Evolutionary conservation across 2,113 vertebrate species (phyloP), one percentile per base, ranked within the genome.

Genomic region (Fregetta grallaria): DNA sequence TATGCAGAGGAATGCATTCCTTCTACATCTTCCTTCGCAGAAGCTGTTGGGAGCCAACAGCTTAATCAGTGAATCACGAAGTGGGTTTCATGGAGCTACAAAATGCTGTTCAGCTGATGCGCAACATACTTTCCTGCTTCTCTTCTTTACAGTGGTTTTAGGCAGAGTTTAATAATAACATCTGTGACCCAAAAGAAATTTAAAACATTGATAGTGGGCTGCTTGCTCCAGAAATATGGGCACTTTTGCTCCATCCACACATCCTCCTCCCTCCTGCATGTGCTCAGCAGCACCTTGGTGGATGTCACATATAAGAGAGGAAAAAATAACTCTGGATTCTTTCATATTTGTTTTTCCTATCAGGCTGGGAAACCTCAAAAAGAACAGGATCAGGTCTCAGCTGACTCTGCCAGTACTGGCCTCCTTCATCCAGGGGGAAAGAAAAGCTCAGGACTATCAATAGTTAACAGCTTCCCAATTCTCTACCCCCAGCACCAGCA

Each of bases 71-170:
- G 52, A 84, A 71, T 74, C 70, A 81, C 42, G 34, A 84, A 52
- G 65, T 19, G 5, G 29, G 25, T 84, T 92, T 89, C 44, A 47
- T 1, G 4, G 29, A 92, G 29, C 29, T 86, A 91, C 29, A 75
- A 55, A 89, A 55, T 11, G 56, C 52, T 81, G 29, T 40, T 75
- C 3, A 1, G 44, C 4, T 89, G 55, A 65, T 11, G 12, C 7
- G 5, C 72, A 91, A 44, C n/a, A 63, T 18, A 17, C 32, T 66
- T 73, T 66, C 78, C 74, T 67, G 8, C 23, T 92, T 84, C 63
- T 77, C 42, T 65, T 79, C 75, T 83, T 96, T 63, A 74, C n/a
- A 86, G 59, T 29, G 12, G 22, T 89, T 96, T 85, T 81, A 79
- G 34, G 71, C 32, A 47, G 20, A 74, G 20, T 36, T 96, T 78